phyloP scores from a whole-genome alignment of 1,140 invertebrate species.

The Streblospio benedicti region DNA sequence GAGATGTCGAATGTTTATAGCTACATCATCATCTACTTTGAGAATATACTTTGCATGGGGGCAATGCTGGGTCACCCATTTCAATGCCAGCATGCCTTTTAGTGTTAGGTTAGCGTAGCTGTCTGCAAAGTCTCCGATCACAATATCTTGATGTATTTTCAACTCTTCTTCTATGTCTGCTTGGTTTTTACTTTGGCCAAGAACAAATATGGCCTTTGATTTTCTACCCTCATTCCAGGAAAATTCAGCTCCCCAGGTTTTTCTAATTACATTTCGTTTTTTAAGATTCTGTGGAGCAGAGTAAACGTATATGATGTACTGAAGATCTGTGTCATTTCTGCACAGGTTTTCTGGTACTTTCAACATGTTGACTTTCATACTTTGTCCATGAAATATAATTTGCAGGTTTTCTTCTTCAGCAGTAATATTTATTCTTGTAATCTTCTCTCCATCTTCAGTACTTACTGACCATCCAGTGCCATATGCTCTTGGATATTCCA shows the following conservation, averaged over 20 bases:
- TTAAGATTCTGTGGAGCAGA: background rate
- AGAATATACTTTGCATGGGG: conserved; percentile 58
- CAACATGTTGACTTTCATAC: no score
- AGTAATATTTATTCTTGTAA: no score
- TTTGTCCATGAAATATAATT: no score
- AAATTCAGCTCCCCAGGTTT: conserved; percentile 1
- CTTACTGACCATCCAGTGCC: no score
- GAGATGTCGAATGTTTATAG: conserved; percentile 72
- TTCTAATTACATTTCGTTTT: background rate
- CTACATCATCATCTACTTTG: conserved; percentile 83
- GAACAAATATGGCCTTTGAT: no score
- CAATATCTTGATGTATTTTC: conserved; percentile 26
- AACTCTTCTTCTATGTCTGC: conserved; percentile 17
- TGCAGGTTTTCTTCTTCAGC: no score
- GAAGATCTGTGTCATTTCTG: background rate
- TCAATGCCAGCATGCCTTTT: conserved; percentile 70
- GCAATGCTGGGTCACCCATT: conserved; percentile 64
- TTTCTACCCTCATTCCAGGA: no score
- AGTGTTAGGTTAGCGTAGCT: conserved; percentile 36
- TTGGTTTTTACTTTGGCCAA: no score
- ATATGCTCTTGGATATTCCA: no score
- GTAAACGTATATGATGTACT: conserved; percentile 1
- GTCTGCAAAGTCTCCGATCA: conserved; percentile 38
- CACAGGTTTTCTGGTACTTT: no score
- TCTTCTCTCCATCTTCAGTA: no score